Evolutionary conservation across 2,797 vertebrate species (phyloP), one percentile per base, ranked within the genome.

Genomic region (Columba guinea): DNA sequence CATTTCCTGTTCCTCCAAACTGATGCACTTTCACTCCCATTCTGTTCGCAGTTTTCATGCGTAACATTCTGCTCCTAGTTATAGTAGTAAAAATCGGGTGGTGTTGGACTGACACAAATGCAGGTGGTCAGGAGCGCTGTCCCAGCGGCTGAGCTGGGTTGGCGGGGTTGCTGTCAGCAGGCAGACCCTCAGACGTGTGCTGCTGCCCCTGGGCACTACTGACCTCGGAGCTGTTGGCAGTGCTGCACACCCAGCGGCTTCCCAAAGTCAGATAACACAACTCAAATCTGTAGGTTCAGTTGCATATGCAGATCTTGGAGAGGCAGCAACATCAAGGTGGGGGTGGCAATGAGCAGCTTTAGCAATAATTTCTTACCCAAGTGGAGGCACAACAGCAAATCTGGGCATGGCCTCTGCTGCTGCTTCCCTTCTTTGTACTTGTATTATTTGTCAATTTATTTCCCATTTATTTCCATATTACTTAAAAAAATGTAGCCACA

Each of bases 1-100:
- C 52, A 24, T 92, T 86, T 94, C 77, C 80, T 56, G 11, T 93
- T 96, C 80, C 63, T 90, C 70, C 86, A 87, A 91, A 86, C 11
- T 9, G 41, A 52, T 82, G 67, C 75, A 62, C 86, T 82, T 84
- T 79, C 3, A 0, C 46, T 95, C 78, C 35, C 44, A 1, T 81
- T 89, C 62, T 90, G 69, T 93, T 94, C 60, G 69, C 90, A 87
- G 65, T 46, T 93, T 68, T 64, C 10, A 22, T 56, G 67, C 1
- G 0, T 67, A 59, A 79, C 77, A 35, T 79, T 95, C 80, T 94
- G 86, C 74, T 88, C 77, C 62, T 46, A 15, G 37, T 74, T 69
- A 21, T 26, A 18, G 55, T 13, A 44, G 70, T 27, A 30, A 70
- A 86, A 84, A 34, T 46, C 27, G 41, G 46, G 22, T 32, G 44